phyloP scores from a whole-genome alignment of 2,888 invertebrate species.

The Physocephala rufipes region DNA sequence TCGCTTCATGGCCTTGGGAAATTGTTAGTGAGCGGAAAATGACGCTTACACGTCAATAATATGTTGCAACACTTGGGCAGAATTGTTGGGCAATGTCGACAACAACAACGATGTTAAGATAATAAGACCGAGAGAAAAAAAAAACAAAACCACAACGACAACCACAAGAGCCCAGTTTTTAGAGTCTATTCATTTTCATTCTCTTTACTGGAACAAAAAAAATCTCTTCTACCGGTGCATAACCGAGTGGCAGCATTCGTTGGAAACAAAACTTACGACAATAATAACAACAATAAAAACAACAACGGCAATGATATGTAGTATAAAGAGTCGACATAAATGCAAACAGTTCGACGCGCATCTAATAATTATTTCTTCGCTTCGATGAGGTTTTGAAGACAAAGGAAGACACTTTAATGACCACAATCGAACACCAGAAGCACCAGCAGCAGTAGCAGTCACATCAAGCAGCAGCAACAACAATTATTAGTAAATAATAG shows the following conservation, averaged over 20 bases:
- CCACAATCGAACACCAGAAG: conserved; percentile 22
- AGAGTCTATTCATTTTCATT: too few relatives aligned
- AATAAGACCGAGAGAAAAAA: background rate
- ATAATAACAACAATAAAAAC: background rate
- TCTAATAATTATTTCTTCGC: conserved; percentile 50
- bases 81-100: background rate
- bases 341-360: conserved; percentile 47
- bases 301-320: background rate
- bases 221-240: conserved; percentile 13
- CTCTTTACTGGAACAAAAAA: background rate
- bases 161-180: background rate
- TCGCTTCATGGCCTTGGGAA: conserved; percentile 30
- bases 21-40: conserved; percentile 29
- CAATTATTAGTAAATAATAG: conserved; percentile 21
- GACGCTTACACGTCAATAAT: conserved; percentile 33
- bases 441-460: conserved; percentile 19
- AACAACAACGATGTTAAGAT: conserved; percentile 7
- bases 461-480: conserved; percentile 37
- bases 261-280: background rate
- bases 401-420: conserved; percentile 50
- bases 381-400: conserved; percentile 49
- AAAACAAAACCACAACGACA: conserved; percentile 13
- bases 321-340: conserved; percentile 36
- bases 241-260: background rate
- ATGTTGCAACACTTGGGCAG: conserved; percentile 29